These are phyloP conservation scores for Drosophila diplacantha DNA, from an alignment of 2,888 invertebrate genomes.

Conservation along the genomic window DNA sequence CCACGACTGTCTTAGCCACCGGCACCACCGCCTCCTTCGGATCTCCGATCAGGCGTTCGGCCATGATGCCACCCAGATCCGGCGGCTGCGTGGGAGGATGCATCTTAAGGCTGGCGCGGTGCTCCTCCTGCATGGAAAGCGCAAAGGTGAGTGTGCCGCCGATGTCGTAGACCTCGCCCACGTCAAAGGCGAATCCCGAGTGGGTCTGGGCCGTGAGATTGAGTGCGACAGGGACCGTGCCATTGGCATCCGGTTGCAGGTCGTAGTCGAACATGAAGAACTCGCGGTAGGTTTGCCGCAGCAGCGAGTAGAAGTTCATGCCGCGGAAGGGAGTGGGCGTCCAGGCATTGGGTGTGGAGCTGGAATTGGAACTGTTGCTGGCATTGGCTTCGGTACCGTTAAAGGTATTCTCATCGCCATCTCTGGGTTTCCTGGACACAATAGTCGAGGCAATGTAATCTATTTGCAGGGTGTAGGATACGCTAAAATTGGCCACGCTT, in stretches of 20 bases:
- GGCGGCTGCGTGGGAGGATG: constrained; percentile 50
- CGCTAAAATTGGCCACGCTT: constrained; percentile 6
- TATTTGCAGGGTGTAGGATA: constrained; percentile 67
- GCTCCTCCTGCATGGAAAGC: constrained; percentile 82
- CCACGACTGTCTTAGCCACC: constrained; percentile 3
- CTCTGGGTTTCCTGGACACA: constrained; percentile 23
- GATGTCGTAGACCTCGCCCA: constrained; percentile 85
- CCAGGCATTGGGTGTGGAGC: constrained; percentile 50
- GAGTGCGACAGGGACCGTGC: constrained; percentile 82
- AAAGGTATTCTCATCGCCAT: constrained; percentile 7
- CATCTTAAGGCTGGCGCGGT: constrained; percentile 57
- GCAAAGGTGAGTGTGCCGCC: constrained; percentile 89
- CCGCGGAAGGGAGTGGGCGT: constrained; percentile 62
- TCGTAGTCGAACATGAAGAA: constrained; percentile 89
- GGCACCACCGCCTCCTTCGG: constrained; percentile 43
- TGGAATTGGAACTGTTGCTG: constrained; percentile 9
- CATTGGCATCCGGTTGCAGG: constrained; percentile 81
- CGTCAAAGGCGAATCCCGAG: constrained; percentile 83
- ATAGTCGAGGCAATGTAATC: constrained; percentile 52
- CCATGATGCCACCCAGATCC: constrained; percentile 70
- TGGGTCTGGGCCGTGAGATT: constrained; percentile 83
- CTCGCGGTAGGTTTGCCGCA: constrained; percentile 83
- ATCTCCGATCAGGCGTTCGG: constrained; percentile 73
- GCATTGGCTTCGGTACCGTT: constrained; percentile 5
- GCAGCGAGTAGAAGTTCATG: constrained; percentile 76